Conservation (phyloP, 2,113 vertebrate species). For the Podilymbus podiceps region DNA sequence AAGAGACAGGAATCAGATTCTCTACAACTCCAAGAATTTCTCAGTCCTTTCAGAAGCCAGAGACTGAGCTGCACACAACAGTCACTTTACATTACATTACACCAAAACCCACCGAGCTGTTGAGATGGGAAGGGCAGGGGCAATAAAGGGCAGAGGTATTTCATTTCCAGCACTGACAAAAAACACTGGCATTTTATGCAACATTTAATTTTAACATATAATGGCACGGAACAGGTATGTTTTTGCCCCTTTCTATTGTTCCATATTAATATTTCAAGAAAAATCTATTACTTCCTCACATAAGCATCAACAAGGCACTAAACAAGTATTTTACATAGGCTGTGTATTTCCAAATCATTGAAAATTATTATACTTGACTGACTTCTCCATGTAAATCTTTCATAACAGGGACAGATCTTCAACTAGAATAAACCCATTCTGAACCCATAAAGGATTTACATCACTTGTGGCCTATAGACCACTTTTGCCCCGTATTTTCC, state of each 20-base stretch:
- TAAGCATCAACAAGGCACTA: slow-evolving; percentile 19
- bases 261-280: slow-evolving; percentile 16
- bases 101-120: not conserved
- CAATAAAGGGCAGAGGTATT: not conserved
- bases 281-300: slow-evolving; percentile 24
- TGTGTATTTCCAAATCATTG: not conserved
- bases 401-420: slow-evolving; percentile 9
- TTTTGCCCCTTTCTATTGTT: not conserved
- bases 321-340: not conserved
- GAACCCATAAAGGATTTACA: not conserved
- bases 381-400: slow-evolving; percentile 19
- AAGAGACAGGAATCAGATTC: not conserved
- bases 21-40: not conserved
- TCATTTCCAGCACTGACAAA: not conserved
- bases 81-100: not conserved
- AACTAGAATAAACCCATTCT: not conserved
- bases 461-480: not conserved
- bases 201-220: not conserved
- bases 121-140: not conserved
- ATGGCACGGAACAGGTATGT: not conserved
- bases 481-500: not conserved
- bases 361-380: not conserved
- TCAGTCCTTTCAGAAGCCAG: not conserved
- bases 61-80: not conserved
- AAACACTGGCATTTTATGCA: not conserved